phyloP scores from a whole-genome alignment of 2,797 vertebrate genomes.

The Erithacus rubecula region DNA sequence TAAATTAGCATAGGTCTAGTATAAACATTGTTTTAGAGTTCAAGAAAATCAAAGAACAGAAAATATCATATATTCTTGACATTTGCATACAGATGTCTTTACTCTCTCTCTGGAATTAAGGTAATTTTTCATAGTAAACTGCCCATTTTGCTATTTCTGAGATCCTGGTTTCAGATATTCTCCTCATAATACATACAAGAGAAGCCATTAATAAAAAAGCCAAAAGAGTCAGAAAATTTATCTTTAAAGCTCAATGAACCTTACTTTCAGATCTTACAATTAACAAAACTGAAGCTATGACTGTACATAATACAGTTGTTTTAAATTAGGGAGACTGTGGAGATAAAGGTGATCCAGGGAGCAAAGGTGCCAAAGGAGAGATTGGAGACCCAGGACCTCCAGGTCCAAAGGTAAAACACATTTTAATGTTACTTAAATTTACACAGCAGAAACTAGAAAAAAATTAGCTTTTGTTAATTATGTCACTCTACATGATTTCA shows the following conservation, averaged over 20 bases:
- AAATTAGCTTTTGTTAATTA: background rate
- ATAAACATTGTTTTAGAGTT: background rate
- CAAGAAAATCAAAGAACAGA: background rate
- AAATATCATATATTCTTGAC: background rate
- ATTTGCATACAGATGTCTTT: background rate
- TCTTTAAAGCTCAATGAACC: background rate
- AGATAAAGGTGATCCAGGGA: slow-evolving; percentile 79
- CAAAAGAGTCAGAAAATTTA: background rate
- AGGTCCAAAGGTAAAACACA: slow-evolving; percentile 71
- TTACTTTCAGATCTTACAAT: background rate
- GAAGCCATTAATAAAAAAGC: background rate
- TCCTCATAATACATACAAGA: background rate
- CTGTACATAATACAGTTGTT: background rate
- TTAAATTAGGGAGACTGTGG: slow-evolving; percentile 83
- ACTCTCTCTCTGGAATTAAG: background rate
- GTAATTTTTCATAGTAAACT: background rate
- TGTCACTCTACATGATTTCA: slow-evolving; percentile 51
- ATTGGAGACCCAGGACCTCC: slow-evolving; percentile 75
- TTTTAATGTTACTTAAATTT: background rate
- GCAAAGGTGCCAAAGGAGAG: slow-evolving; percentile 82
- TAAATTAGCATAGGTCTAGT: background rate
- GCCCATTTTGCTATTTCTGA: background rate
- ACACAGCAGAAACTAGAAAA: background rate
- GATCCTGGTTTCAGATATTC: background rate
- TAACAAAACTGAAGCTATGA: background rate